These are phyloP conservation scores for Pipistrellus nathusii DNA, from an alignment of 2,797 vertebrate species.

Conservation along the genomic window DNA sequence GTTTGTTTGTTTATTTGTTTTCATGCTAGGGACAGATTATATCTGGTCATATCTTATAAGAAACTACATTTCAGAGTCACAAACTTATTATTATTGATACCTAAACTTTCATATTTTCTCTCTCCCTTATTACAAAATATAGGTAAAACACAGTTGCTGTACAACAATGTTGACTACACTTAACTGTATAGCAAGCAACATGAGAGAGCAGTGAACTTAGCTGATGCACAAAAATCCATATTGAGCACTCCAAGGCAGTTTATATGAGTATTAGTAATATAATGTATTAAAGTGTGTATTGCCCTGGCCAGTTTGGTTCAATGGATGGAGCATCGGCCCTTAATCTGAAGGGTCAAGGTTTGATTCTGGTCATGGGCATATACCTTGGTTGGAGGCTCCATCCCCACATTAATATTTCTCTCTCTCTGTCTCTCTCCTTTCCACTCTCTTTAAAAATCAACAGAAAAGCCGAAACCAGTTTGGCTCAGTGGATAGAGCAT, in stretches of 20 bases:
- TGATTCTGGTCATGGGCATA: no score
- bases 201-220: background rate
- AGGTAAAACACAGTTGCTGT: background rate
- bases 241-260: background rate
- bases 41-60: background rate
- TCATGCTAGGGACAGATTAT: conserved; percentile 6
- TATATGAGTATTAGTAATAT: background rate
- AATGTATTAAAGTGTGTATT: background rate
- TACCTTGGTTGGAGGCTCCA: no score
- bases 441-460: no score
- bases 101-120: background rate
- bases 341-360: no score
- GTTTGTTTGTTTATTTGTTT: background rate
- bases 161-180: background rate
- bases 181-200: background rate
- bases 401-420: no score
- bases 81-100: background rate
- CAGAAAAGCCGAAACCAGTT: no score
- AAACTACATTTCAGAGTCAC: conserved; percentile 21
- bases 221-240: background rate
- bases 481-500: no score
- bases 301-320: no score
- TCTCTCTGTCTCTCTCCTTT: no score
- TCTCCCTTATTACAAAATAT: conserved; percentile 31
- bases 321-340: no score